Evolutionary conservation across 2,113 vertebrate genomes (phyloP), one percentile per base, ranked within the genome.

Genomic region (Sterna hirundo): DNA sequence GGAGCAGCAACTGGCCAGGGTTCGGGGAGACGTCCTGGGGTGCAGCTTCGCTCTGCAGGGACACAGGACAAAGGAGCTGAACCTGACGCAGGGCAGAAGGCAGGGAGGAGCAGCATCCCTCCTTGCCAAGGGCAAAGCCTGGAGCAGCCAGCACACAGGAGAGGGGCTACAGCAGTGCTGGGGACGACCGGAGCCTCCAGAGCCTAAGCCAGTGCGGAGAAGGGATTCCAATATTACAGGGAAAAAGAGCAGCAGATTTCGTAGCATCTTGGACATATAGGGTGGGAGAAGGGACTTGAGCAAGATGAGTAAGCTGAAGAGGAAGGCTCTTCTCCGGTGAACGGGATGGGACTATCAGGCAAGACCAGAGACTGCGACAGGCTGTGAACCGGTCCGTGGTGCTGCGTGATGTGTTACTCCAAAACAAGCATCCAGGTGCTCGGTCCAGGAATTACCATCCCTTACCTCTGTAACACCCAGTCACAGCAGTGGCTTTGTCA

Each of bases 101-200:
- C 46, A 15, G 46, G 75, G 44, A 32, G 44, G n/a, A 51, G n/a
- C 75, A 8, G 57, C 30, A 0, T 46, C 40, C 8, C 55, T n/a
- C 40, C 72, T 9, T 6, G 5, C 18, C 42, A 21, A 21, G 17
- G 17, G 25, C 27, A 26, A 5, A 61, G 16, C 46, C 29, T 46
- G 16, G 2, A 6, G 36, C 61, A 42, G 60, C 29, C 4, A 0
- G 30, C 30, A 1, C 6, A 15, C 3, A 0, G 22, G 44, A 62
- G 26, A 23, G 26, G 26, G n/a, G 34, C 44, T 38, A 10, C 4
- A 2, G 38, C 60, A n/a, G 47, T 8, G 3, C 18, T 5, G 34
- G 44, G 32, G 34, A 47, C 2, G 1, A 14, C 58, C 22, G 2
- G 47, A 17, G 29, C 18, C 60, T 21, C 60, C 36, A 9, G 17